A percentile compares a stretch with the other conserved stretches of the same genome.
Evolutionary conservation across 2,888 invertebrate species (phyloP).

Genomic region (Hartigia nigra): DNA sequence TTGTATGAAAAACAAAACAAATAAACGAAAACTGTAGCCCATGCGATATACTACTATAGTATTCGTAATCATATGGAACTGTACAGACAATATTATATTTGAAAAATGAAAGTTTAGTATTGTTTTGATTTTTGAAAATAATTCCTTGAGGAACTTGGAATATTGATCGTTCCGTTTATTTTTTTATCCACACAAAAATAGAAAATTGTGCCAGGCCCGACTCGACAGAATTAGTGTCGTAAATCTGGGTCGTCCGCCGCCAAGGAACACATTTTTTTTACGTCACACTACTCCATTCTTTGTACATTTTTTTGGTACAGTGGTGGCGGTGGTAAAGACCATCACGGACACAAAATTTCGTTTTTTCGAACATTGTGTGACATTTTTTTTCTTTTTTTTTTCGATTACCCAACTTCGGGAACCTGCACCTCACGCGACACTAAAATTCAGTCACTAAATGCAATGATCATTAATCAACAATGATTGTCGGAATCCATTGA

Average conservation of each 20-base stretch:
- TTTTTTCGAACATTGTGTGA: constrained; percentile 4
- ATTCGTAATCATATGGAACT: not conserved
- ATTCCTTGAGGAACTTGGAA: not conserved
- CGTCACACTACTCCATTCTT: no score
- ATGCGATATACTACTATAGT: not conserved
- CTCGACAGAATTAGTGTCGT: no score
- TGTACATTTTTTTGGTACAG: no score
- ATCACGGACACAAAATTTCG: constrained; percentile 1
- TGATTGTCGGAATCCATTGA: no score
- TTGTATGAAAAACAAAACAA: not conserved
- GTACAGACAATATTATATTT: not conserved
- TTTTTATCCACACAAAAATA: no score
- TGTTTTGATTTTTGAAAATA: not conserved
- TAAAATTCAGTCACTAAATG: no score
- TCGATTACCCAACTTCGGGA: constrained; percentile 6
- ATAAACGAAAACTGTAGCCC: not conserved
- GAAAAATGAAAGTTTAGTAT: not conserved
- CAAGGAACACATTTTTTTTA: no score
- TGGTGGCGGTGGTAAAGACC: no score
- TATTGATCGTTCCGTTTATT: not conserved
- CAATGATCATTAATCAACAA: no score
- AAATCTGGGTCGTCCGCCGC: no score
- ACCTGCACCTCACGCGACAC: not conserved
- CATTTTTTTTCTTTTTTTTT: constrained; percentile 9
- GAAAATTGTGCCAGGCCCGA: no score